Evolutionary conservation across 2,888 invertebrate species (phyloP).

Genomic region (Lamellibrachia columna): DNA sequence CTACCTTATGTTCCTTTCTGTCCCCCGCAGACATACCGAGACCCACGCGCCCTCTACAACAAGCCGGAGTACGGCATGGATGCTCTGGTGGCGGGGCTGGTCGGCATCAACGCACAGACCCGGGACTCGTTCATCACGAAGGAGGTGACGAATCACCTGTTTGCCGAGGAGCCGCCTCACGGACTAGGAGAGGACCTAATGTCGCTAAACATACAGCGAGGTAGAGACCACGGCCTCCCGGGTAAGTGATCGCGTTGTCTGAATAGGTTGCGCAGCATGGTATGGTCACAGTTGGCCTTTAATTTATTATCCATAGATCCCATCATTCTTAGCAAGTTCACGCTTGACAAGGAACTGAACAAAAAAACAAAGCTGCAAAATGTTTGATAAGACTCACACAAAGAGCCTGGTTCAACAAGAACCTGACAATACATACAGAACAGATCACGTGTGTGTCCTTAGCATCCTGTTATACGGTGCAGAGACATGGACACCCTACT

Average conservation of each 20-base stretch:
- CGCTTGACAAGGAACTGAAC: no score
- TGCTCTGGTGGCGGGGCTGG: slow-evolving; percentile 21
- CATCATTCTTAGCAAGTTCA: no score
- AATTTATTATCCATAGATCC: no score
- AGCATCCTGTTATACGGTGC: no score
- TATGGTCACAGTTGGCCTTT: no score
- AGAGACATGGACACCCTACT: no score
- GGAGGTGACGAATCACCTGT: slow-evolving; percentile 76
- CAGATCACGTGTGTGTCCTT: no score
- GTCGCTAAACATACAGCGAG: slow-evolving; percentile 87
- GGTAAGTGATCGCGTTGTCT: not conserved
- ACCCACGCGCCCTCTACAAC: slow-evolving; percentile 18
- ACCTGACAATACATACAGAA: no score
- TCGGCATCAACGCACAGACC: slow-evolving; percentile 21
- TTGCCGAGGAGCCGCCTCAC: slow-evolving; percentile 68
- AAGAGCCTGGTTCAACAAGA: no score
- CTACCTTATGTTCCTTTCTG: not conserved
- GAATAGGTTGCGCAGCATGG: no score
- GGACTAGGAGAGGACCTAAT: slow-evolving; percentile 76
- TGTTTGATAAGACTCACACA: no score
- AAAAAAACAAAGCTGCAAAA: no score
- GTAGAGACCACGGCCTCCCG: slow-evolving; percentile 86
- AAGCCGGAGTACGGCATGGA: slow-evolving; percentile 23
- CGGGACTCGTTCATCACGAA: slow-evolving; percentile 27
- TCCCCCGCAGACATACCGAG: slow-evolving; percentile 13